Conservation (phyloP, 2,113 vertebrate genomes). For the Apistogramma diplotaenia region DNA sequence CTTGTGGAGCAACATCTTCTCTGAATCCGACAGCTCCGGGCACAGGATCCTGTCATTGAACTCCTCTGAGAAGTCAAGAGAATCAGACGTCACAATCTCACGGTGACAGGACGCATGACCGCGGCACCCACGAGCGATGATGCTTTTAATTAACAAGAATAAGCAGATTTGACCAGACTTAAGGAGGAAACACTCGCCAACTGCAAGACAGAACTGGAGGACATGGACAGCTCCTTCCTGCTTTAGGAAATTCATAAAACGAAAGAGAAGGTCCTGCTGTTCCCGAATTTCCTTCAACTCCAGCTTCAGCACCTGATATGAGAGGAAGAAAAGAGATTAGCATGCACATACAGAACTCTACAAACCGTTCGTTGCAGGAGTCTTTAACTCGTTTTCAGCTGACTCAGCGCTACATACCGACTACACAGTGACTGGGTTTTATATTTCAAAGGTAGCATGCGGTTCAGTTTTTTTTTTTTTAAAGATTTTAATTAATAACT, state of each 20-base stretch:
- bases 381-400: neutral
- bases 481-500: neutral
- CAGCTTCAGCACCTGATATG: conserved; percentile 86
- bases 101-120: neutral
- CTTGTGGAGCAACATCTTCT: conserved; percentile 88
- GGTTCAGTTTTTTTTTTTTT: neutral
- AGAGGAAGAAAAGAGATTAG: neutral
- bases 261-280: conserved; percentile 95
- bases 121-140: neutral
- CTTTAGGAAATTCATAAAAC: conserved; percentile 99
- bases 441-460: neutral
- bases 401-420: neutral
- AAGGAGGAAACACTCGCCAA: conserved; percentile 78
- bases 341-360: neutral
- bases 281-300: conserved; percentile 94
- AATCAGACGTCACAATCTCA: neutral
- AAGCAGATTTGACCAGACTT: neutral
- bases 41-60: conserved; percentile 94
- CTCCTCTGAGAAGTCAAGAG: conserved; percentile 82
- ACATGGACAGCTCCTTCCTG: conserved; percentile 96
- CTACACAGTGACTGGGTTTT: neutral
- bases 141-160: neutral
- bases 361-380: neutral
- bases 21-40: conserved; percentile 88
- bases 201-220: conserved; percentile 93